Evolutionary conservation across 1,140 invertebrate genomes (phyloP).

Genomic region (Eurosta solidaginis): DNA sequence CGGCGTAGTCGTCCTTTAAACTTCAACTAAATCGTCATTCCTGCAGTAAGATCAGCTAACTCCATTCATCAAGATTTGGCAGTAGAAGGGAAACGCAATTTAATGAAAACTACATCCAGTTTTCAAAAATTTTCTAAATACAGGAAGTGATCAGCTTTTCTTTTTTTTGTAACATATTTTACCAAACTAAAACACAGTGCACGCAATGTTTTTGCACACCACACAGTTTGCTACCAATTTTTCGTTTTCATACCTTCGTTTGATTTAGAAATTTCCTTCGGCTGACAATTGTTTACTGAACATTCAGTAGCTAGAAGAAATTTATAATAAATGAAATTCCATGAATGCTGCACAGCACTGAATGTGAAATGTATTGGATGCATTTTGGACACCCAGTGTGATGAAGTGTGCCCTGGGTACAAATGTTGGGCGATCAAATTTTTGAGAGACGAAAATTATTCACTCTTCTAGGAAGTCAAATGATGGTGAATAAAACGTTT

Average conservation of each 20-base stretch:
- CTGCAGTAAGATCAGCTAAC: too few relatives aligned
- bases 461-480: too few relatives aligned
- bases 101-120: too few relatives aligned
- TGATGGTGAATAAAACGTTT: too few relatives aligned
- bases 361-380: background rate
- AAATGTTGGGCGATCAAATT: too few relatives aligned
- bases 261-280: background rate
- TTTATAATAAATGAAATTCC: conserved; percentile 11
- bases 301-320: conserved; percentile 3
- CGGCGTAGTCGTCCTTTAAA: too few relatives aligned
- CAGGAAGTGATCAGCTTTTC: background rate
- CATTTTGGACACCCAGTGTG: background rate
- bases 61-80: too few relatives aligned
- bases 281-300: background rate
- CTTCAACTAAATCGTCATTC: too few relatives aligned
- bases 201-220: background rate
- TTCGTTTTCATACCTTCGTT: background rate
- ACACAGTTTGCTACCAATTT: background rate
- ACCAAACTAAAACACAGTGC: background rate
- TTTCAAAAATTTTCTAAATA: background rate
- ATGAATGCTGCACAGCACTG: background rate
- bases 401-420: background rate
- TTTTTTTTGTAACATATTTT: background rate
- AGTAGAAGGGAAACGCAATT: too few relatives aligned
- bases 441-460: too few relatives aligned